Conservation (phyloP, 2,113 vertebrate genomes). For the Platycercus adscitus region DNA sequence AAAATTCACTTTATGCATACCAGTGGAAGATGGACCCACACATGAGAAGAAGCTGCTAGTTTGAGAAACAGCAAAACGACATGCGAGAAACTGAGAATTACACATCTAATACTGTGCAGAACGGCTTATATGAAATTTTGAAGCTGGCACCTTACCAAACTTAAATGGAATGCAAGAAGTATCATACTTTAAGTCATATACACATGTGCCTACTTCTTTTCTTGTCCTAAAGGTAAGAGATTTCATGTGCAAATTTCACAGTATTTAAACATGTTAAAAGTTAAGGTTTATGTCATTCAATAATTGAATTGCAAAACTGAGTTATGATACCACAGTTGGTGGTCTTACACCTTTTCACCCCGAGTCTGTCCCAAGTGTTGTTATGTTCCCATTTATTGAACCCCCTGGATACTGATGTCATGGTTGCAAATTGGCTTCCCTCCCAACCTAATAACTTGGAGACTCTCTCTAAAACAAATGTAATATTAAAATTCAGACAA, state of each 20-base stretch:
- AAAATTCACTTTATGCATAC: not conserved
- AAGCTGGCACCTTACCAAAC: not conserved
- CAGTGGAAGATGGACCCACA: not conserved
- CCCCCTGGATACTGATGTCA: slow-evolving; percentile 67
- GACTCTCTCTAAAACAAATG: slow-evolving; percentile 73
- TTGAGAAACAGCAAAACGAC: not conserved
- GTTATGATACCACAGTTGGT: not conserved
- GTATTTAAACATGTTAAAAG: not conserved
- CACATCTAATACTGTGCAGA: not conserved
- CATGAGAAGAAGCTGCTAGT: not conserved
- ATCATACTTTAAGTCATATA: not conserved
- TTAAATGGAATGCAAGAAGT: not conserved
- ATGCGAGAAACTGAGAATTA: not conserved
- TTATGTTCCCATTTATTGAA: slow-evolving; percentile 72
- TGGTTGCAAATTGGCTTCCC: slow-evolving; percentile 71
- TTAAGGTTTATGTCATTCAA: not conserved
- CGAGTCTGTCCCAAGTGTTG: slow-evolving; percentile 27
- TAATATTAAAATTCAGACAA: slow-evolving; percentile 79
- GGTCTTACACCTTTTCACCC: slow-evolving; percentile 20
- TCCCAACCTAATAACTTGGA: slow-evolving; percentile 70
- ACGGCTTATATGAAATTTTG: not conserved
- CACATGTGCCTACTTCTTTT: rapidly evolving
- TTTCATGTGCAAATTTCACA: not conserved
- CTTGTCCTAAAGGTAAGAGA: not conserved
- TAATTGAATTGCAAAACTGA: slow-evolving; percentile 40